phyloP scores from a whole-genome alignment of 2,113 vertebrate genomes.

The Varanus salvator region DNA sequence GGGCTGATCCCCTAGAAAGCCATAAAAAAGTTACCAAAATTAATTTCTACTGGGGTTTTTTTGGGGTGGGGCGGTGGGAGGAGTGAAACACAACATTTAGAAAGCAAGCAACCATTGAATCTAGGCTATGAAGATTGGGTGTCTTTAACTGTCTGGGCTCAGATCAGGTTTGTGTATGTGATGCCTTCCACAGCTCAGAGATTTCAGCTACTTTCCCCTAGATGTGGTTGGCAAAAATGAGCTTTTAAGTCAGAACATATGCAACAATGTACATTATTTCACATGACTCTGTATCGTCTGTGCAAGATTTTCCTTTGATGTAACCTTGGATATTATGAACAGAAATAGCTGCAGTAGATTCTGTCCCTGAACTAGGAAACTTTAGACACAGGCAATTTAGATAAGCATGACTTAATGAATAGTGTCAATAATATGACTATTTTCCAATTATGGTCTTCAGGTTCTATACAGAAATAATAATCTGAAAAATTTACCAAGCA shows the following conservation, averaged over 20 bases:
- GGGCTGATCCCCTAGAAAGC: conserved; percentile 91
- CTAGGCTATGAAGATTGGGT: neutral
- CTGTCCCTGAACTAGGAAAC: neutral
- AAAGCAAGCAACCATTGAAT: conserved; percentile 16
- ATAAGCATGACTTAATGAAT: neutral
- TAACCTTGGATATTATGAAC: neutral
- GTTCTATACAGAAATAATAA: neutral
- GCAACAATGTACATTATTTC: too few relatives aligned
- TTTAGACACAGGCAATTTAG: neutral
- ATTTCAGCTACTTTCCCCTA: neutral
- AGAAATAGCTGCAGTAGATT: neutral
- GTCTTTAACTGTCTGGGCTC: neutral
- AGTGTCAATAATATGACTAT: neutral
- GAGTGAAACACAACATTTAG: neutral
- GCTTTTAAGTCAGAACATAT: too few relatives aligned
- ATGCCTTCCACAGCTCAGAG: neutral
- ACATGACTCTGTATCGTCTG: too few relatives aligned
- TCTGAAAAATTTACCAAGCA: neutral
- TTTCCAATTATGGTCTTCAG: neutral
- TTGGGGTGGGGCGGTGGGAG: neutral
- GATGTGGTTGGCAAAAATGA: neutral
- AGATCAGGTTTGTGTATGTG: neutral
- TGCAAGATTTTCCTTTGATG: neutral
- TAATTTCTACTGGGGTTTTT: neutral
- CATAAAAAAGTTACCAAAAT: conserved; percentile 37